Evolutionary conservation across 1,140 invertebrate genomes (phyloP), one percentile per base, ranked within the genome.

Genomic region (Dendroctonus valens): DNA sequence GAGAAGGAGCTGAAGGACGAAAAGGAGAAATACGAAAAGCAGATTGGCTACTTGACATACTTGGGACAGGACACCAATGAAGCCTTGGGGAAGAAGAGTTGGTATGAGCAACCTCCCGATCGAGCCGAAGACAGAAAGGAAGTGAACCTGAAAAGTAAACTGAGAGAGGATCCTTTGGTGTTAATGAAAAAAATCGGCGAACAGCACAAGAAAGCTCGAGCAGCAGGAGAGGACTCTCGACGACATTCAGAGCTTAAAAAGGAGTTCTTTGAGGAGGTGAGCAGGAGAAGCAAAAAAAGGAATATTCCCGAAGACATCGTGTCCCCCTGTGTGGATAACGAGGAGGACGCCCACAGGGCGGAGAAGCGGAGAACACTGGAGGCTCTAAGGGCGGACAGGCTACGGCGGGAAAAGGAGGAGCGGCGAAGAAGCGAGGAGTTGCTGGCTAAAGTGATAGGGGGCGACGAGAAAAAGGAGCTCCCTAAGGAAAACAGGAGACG

Each of bases 11-110:
- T 91, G 64, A 96, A 94, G 78, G 88, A 91, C 67, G 94, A 97
- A 78, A 88, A 91, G 79, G 95, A 98, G 78, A 93, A 96, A 73
- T 98, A 96, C 85, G 97, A 99, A 78, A 98, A 98, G 75, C 92
- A 95, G 81, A 96, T 99, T 75, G 97, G 97, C 1, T 91, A 96
- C 75, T 81, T 99, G 12, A 98, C 94, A 48, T 98, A 98, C 82
- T 83, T 99, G 54, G 96, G 95, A 0, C 96, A 99, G 81, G 91
- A 95, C 77, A 90, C 93, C 51, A 88, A 92, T 77, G 95, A 98
- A 81, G 84, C 88, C 7, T 84, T 89, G 2, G 89, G 89, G 12
- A 88, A 89, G 71, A 85, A 85, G 65, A 91, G 88, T 71, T 95
- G 92, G 91, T 95, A 93, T 80, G 86, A 92, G 75, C 81, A 88